Evolutionary conservation across 2,797 vertebrate species (phyloP), one percentile per base, ranked within the genome.

Genomic region (Macrochelys suwanniensis): DNA sequence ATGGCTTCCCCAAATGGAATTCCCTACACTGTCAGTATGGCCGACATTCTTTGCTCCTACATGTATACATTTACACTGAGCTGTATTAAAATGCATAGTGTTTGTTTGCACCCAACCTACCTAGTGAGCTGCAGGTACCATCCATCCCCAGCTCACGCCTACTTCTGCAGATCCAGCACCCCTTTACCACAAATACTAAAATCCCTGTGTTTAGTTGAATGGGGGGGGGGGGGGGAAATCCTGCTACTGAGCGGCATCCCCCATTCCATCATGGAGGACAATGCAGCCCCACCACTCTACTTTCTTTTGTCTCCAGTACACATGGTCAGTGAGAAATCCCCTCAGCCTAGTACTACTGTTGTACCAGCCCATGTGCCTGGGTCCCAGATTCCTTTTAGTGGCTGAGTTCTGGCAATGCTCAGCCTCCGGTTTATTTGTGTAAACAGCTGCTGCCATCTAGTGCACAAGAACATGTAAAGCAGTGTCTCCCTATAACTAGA

Each of bases 361-460:
- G 45, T 47, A 77, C 47, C 74, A 77, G 74, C 74, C 26, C 45
- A 77, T 28, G 45, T 26, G 45, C 13, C 74, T 77, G 42, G 25
- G 25, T 47, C 45, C 12, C 49, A 50, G 49, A 13, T 50, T 50
- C 49, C 57, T 51, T 68, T 23, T 33, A 50, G 31, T 4, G 7
- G 80, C 26, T 33, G 12, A 76, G 13, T 54, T 42, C n/a, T 9
- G 19, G 33, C 26, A 80, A 17, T 13, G 33, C 23, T 53, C 7
- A 42, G 80, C 11, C 0, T 89, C 47, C 2, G 17, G 42, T 45
- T 47, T 15, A 80, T 37, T 4, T 82, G 89, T 68, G 61, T 93
- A 85, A 91, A 84, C 51, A 83, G 68, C 37, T 97, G 92, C 96
- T 97, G 97, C 97, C 97, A 96, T 47, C 97, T 97, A 95, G 96